These are phyloP conservation scores for Enteromius unitaeniatus DNA, from an alignment of 2,797 vertebrate genomes.

Conservation along the genomic window DNA sequence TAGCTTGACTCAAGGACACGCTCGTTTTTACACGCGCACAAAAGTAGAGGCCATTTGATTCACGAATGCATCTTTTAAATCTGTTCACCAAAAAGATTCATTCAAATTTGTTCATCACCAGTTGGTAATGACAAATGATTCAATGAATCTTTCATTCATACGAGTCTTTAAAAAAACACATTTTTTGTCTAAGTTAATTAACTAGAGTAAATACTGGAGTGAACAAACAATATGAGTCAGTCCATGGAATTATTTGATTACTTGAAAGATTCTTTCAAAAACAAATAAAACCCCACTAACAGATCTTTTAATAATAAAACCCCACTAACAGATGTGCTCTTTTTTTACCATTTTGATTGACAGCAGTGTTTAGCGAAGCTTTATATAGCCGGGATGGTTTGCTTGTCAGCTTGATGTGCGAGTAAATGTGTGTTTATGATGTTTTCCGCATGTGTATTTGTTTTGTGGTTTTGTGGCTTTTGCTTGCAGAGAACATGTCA, in stretches of 20 bases:
- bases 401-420: slow-evolving; percentile 14
- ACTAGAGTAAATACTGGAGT: not conserved
- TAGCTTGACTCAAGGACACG: slow-evolving; percentile 18
- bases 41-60: not conserved
- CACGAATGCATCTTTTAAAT: not conserved
- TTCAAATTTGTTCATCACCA: not conserved
- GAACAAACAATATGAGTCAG: not conserved
- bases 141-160: not conserved
- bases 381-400: slow-evolving; percentile 14
- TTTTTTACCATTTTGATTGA: not conserved
- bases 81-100: not conserved
- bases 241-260: not conserved
- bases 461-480: slow-evolving; percentile 29
- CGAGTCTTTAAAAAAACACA: not conserved
- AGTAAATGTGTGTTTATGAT: slow-evolving; percentile 19
- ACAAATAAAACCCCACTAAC: not conserved
- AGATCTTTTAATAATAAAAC: not conserved
- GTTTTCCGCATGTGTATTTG: slow-evolving; percentile 2
- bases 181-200: not conserved
- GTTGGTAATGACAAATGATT: not conserved
- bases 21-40: not conserved
- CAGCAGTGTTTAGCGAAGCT: slow-evolving; percentile 10
- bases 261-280: not conserved
- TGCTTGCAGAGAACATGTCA: slow-evolving; percentile 12
- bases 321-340: not conserved